phyloP scores from a whole-genome alignment of 2,113 vertebrate genomes.

The Cromileptes altivelis region DNA sequence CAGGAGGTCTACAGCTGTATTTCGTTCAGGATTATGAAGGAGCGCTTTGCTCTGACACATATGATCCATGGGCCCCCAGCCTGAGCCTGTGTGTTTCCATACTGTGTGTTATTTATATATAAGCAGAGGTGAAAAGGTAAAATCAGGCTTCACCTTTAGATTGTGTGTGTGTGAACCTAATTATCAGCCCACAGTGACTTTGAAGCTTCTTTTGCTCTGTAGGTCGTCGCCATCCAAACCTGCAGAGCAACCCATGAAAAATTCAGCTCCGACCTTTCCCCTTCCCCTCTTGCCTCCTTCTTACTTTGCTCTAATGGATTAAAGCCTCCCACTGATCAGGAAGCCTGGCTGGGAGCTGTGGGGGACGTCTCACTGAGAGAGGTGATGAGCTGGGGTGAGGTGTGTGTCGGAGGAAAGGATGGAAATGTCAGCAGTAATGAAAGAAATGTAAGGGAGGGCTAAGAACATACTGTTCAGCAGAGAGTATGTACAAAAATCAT shows the following conservation, averaged over 20 bases:
- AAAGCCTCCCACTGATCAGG: slow-evolving; percentile 66
- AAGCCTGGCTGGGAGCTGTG: slow-evolving; percentile 63
- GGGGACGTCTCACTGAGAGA: slow-evolving; percentile 56
- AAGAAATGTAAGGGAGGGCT: background rate
- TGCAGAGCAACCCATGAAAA: slow-evolving; percentile 81
- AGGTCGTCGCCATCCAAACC: slow-evolving; percentile 44
- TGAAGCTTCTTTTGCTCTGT: slow-evolving; percentile 53
- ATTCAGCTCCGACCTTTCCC: slow-evolving; percentile 83
- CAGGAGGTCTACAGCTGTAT: slow-evolving; percentile 40
- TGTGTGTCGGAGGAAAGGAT: slow-evolving; percentile 8
- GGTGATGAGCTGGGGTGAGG: slow-evolving; percentile 19
- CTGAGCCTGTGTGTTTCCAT: background rate
- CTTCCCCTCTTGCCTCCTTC: slow-evolving; percentile 48
- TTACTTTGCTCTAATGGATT: slow-evolving; percentile 50
- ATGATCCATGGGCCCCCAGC: slow-evolving; percentile 5
- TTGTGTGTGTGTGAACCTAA: slow-evolving; percentile 21
- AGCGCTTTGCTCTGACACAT: slow-evolving; percentile 24
- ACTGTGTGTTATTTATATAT: slow-evolving; percentile 3
- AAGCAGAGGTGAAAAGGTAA: slow-evolving; percentile 17
- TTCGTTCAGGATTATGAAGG: slow-evolving; percentile 23
- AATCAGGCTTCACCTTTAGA: slow-evolving; percentile 42
- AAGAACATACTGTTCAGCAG: background rate
- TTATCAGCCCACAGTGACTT: slow-evolving; percentile 55
- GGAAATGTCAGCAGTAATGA: slow-evolving; percentile 61
- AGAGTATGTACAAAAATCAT: background rate